phyloP scores from a whole-genome alignment of 2,797 vertebrate genomes.

The Hirundo rustica region DNA sequence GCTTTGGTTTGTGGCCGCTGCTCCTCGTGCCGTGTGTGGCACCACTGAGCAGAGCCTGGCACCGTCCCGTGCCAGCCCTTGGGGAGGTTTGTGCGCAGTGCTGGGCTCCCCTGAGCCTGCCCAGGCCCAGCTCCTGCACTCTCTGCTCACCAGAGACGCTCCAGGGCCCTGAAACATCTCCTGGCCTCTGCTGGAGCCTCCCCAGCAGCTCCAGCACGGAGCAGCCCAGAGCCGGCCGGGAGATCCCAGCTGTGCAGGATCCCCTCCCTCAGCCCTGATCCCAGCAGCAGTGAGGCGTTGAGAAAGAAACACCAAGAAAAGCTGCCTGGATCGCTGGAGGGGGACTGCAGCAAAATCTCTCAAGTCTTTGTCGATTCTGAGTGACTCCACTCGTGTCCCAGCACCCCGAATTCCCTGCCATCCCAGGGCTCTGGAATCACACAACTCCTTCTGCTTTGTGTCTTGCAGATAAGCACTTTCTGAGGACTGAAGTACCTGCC shows the following conservation, averaged over 20 bases:
- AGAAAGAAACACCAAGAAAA: accelerated
- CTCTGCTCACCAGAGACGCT: not conserved
- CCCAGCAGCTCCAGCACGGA: not conserved
- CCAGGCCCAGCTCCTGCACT: not conserved
- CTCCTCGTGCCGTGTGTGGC: not conserved
- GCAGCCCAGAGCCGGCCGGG: not conserved
- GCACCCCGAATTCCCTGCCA: not conserved
- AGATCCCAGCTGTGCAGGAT: not conserved
- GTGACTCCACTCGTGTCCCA: not conserved
- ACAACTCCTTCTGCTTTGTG: not conserved
- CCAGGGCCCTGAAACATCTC: not conserved
- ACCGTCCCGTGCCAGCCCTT: not conserved
- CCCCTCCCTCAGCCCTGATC: not conserved
- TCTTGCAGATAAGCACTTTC: constrained; percentile 44
- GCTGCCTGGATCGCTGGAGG: not conserved
- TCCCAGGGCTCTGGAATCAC: not conserved
- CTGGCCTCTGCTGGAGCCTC: not conserved
- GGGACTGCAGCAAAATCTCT: not conserved
- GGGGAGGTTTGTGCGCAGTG: not conserved
- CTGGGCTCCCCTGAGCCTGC: not conserved
- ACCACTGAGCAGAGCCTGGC: not conserved
- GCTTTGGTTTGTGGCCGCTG: not conserved
- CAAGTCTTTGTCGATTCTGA: not conserved
- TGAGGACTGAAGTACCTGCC: not conserved
- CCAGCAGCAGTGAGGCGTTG: accelerated